Base-by-base conservation (phyloP, 2,797 vertebrate genomes). In the Coregonus ussuriensis region DNA sequence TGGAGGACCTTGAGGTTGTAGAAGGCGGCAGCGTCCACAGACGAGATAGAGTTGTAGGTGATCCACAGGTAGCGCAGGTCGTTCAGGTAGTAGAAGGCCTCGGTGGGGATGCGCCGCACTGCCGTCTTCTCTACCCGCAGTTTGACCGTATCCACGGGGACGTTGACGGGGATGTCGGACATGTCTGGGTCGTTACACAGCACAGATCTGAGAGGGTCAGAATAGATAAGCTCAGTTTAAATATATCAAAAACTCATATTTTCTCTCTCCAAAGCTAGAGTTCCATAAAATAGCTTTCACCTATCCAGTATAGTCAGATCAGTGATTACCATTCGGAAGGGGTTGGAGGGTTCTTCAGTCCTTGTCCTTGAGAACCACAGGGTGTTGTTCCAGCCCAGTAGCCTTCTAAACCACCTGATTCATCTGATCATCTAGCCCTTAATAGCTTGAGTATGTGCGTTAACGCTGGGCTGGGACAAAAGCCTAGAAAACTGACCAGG, bases 151-250 rank as follows among this genome's bases (percentile, higher is more conserved):
- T 99, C 97, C 91, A 97, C 91, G 0, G 98, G 98, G 77, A 99
- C 90, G 25, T 98, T 98, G 4, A 95, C 90, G 0, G 98, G 98
- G 66, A 99, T 93, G 70, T 98, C 96, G 0, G 95, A 95, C 96
- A 98, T 98, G 86, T 99, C 98, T 33, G 95, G 96, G 83, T 99
- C 96, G 67, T 97, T 96, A 86, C 98, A 99, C 37, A 99, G 89
- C 54, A 99, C 96, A 63, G 92, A 96, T 88, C 97, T 99, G 90
- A 56, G 88, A 86, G 7, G 11, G 29, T 53, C 71, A 33, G 31
- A 72, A 56, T 7, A 16, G 53, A 18, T 6, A 15, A 21, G 5
- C 7, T n/a, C n/a, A 7, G 56, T 62, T 21, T 62, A 9, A 62
- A 62, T 62, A 9, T 62, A 47, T 47, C 0, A 3, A 47, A 47